phyloP scores from a whole-genome alignment of 2,888 invertebrate species.

The Caenorhabditis afra region DNA sequence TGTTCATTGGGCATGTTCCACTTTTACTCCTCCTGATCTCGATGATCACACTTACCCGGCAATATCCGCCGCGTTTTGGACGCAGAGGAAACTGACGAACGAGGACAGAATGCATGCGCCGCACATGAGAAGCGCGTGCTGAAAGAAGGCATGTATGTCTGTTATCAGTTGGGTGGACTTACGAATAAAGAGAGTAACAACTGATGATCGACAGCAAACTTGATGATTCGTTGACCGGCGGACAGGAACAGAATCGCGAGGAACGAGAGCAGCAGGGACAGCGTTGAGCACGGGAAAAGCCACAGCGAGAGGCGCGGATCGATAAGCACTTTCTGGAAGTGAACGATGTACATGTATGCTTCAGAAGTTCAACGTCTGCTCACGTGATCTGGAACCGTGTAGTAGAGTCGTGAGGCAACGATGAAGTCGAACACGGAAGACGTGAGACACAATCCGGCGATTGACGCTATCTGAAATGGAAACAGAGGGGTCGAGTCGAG shows the following conservation, averaged over 20 bases:
- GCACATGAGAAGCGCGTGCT: conserved; percentile 62
- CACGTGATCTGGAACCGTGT: conserved; percentile 66
- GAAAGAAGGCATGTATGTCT: too few species aligned
- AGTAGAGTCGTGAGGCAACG: conserved; percentile 60
- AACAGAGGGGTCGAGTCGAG: too few species aligned
- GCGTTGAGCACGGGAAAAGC: conserved; percentile 42
- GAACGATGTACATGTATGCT: too few species aligned
- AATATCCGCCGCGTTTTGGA: conserved; percentile 59
- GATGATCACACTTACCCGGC: conserved; percentile 11
- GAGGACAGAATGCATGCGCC: conserved; percentile 45
- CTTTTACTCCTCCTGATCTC: too few species aligned
- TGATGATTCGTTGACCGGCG: conserved; percentile 32
- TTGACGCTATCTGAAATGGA: conserved; percentile 50
- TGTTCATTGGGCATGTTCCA: too few species aligned
- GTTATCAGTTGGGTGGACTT: too few species aligned
- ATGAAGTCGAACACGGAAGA: conserved; percentile 69
- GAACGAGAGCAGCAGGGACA: conserved; percentile 56
- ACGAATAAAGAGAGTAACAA: conserved; percentile 53
- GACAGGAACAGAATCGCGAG: conserved; percentile 43
- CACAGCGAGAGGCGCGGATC: conserved; percentile 53
- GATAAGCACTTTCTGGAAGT: conserved; percentile 59
- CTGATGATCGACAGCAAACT: conserved; percentile 55
- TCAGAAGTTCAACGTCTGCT: too few species aligned
- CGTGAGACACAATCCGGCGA: conserved; percentile 60
- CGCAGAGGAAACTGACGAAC: conserved; percentile 58